These are phyloP conservation scores for Eubasilissa regina DNA, from an alignment of 1,140 invertebrate species.

Conservation along the genomic window DNA sequence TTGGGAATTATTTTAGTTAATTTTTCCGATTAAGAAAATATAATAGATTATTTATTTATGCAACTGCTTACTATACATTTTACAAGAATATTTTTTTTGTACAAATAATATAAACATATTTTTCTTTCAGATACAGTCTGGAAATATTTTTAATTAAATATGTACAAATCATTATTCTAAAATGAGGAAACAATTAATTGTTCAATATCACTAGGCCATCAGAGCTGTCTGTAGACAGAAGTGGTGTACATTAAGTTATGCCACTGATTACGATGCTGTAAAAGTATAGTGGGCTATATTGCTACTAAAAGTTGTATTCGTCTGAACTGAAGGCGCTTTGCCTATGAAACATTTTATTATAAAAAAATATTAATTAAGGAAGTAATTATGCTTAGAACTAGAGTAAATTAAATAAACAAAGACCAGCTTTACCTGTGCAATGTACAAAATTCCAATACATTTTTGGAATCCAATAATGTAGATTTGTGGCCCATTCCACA, in stretches of 20 bases:
- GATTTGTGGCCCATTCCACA: constrained; percentile 44
- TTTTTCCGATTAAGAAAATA: background rate
- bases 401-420: background rate
- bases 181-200: too few species aligned
- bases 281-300: background rate
- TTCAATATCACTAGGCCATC: too few species aligned
- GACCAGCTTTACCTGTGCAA: constrained; percentile 30
- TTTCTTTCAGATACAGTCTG: too few species aligned
- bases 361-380: background rate
- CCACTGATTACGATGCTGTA: background rate
- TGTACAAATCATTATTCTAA: too few species aligned
- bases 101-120: too few species aligned
- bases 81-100: too few species aligned
- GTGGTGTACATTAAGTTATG: too few species aligned
- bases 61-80: too few species aligned
- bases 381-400: background rate
- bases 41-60: too few species aligned
- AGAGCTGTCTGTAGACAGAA: too few species aligned
- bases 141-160: too few species aligned
- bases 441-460: constrained; percentile 42
- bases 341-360: background rate
- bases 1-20: background rate
- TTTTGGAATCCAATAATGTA: constrained; percentile 35
- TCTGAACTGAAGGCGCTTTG: too few species aligned
- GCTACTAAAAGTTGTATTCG: background rate